Base-by-base conservation (phyloP, 2,888 invertebrate genomes). In the Drosophila robusta region DNA sequence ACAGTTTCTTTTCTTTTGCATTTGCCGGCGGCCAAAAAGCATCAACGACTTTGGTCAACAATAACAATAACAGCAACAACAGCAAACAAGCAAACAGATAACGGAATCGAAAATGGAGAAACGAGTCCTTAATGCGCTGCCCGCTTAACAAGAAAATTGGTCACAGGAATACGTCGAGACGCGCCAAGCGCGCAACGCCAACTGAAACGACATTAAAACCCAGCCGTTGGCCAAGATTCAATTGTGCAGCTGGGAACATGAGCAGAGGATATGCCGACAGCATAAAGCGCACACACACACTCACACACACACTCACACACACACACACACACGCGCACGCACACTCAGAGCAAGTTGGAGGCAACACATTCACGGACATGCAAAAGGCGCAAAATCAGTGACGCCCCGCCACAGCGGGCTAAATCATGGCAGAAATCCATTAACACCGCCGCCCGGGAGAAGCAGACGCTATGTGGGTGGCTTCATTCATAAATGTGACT, bases 151-250 rank as follows among this genome's bases (percentile, higher is more conserved):
- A 39, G 66, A 52, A 49, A 64, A 63, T 55, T 61, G 61, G 57
- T 57, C 22, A 65, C 24, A 69, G 62, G 34, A 78, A 70, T 66
- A 79, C 85, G 84, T 89, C 89, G 77, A 82, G 80, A 83, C 87
- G 88, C 90, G 90, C 89, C 91, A 88, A 91, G 90, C 90, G 90
- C 89, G 90, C 87, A 87, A 79, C 85, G 88, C 89, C 80, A 78
- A 90, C 90, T 90, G 84, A 90, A 83, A 76, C 67, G 89, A 68
- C 69, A 64, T 78, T 70, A 76, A 84, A 75, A 64, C 56, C 67
- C 63, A 68, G 54, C 52, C 78, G 70, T 75, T 80, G 80, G 71
- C 72, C 74, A 76, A 78, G 89, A 86, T 86, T 87, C 82, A 86
- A 89, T 77, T 78, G 75, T 70, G 82, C 83, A 67, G 67, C 67